Base-by-base conservation (phyloP, 2,797 vertebrate genomes). In the Vultur gryphus region DNA sequence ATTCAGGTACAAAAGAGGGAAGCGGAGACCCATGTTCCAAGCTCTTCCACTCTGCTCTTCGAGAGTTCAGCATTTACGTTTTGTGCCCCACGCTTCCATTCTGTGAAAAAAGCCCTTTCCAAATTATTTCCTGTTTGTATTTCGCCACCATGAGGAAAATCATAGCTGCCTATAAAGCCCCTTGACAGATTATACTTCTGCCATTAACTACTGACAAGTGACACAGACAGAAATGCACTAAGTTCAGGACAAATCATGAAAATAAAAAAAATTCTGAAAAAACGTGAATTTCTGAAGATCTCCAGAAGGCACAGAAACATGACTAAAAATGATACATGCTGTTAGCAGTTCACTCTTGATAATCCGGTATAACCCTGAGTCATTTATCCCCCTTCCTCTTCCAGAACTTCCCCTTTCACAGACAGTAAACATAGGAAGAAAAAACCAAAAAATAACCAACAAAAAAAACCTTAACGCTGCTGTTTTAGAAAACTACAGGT, bases 31-130 rank as follows among this genome's bases (percentile, higher is more conserved):
- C 9, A 18, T 4, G 3, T 73, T 73, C 25, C 7, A 0, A 67
- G 28, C 35, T 77, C 39, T 69, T 62, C 46, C 44, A 10, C 29
- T 48, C 25, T 11, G 8, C 7, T 85, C 31, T 61, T 20, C 3
- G 0, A 4, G 16, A 70, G 31, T 17, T 76, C 23, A 80, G 24
- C 67, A 57, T 61, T 72, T 65, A 55, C 0, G 0, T 51, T 82
- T 86, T 72, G 19, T 58, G 24, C 35, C 39, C 9, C 10, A 67
- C 29, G 16, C 39, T 87, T 49, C 23, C 11, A 31, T 6, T 54
- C 26, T 58, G 23, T 28, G 24, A 62, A 64, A 59, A 78, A 90
- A 57, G 3, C 3, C 29, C 49, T 72, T 87, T 35, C 23, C 16
- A 80, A 70, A 66, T 48, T 11, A 77, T 41, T 89, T 87, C 43